Percentiles rank a stretch among this genome's conserved stretches.
Evolutionary conservation across 2,797 vertebrate species (phyloP).

Genomic region (Pseudochirops cupreus): DNA sequence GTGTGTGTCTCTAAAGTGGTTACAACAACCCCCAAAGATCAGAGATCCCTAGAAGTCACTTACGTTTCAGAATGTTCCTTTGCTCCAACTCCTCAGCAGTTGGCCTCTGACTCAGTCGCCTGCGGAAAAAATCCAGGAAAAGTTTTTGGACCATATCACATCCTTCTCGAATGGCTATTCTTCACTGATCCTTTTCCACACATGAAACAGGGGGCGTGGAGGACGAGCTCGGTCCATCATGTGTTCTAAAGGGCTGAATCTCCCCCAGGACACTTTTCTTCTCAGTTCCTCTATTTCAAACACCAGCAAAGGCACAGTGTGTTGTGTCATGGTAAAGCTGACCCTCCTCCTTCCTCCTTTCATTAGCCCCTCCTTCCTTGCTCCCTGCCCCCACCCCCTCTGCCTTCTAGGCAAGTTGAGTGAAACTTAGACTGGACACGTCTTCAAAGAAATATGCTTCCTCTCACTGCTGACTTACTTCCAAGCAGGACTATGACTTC

Average conservation of each 20-base stretch:
- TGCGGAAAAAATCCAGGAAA: constrained; percentile 89
- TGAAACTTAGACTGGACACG: constrained; percentile 75
- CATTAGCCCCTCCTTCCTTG: constrained; percentile 54
- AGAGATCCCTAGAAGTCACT: constrained; percentile 82
- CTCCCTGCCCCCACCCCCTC: constrained; percentile 12
- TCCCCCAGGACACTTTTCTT: constrained; percentile 66
- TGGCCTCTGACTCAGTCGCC: constrained; percentile 97
- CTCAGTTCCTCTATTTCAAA: constrained; percentile 80
- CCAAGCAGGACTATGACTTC: constrained; percentile 70
- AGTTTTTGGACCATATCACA: constrained; percentile 89
- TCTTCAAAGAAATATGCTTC: constrained; percentile 85
- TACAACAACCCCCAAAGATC: neutral
- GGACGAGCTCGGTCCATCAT: constrained; percentile 79
- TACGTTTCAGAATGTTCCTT: constrained; percentile 99
- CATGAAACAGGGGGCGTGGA: constrained; percentile 67
- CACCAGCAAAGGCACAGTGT: constrained; percentile 71
- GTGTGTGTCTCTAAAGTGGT: too few relatives aligned
- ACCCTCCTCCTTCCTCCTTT: constrained; percentile 72
- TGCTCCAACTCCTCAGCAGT: constrained; percentile 98
- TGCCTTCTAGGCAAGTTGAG: constrained; percentile 75
- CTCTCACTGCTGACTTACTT: constrained; percentile 75
- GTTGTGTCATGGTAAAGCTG: constrained; percentile 75
- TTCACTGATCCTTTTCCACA: constrained; percentile 56
- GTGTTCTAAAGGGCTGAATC: constrained; percentile 67
- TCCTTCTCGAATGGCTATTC: constrained; percentile 72